phyloP scores from a whole-genome alignment of 2,113 vertebrate genomes.

The Dryoscopus gambensis region DNA sequence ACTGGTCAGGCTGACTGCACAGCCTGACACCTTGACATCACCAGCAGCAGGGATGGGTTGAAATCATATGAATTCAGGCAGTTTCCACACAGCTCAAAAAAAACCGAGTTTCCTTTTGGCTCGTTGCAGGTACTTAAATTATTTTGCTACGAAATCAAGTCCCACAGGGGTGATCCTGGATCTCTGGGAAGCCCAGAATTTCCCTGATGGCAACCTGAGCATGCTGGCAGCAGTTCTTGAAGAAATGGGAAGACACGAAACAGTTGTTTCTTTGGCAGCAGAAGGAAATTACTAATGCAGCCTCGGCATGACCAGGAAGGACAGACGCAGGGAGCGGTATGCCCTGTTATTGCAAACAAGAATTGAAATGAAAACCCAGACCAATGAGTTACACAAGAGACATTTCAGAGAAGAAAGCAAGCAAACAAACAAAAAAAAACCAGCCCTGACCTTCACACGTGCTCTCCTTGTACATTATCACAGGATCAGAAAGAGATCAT shows the following conservation, averaged over 20 bases:
- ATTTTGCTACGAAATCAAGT: conserved; percentile 95
- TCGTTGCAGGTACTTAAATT: conserved; percentile 88
- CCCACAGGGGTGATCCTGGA: conserved; percentile 93
- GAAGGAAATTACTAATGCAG: conserved; percentile 83
- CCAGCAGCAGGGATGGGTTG: conserved; percentile 33
- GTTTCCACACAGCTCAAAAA: background rate
- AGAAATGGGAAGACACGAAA: conserved; percentile 93
- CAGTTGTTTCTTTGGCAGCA: conserved; percentile 79
- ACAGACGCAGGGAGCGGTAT: conserved; percentile 20
- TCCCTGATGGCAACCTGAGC: conserved; percentile 91
- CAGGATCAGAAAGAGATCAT: conserved; percentile 68
- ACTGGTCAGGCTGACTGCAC: background rate
- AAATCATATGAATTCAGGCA: background rate
- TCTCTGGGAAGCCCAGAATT: conserved; percentile 96
- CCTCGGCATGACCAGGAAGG: conserved; percentile 19
- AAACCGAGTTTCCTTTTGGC: background rate
- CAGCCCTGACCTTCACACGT: conserved; percentile 48
- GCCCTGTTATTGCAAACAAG: background rate
- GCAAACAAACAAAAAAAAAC: background rate
- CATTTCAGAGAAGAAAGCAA: conserved; percentile 45
- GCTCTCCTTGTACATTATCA: conserved; percentile 65
- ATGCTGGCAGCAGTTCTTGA: conserved; percentile 89
- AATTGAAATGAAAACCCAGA: conserved; percentile 56
- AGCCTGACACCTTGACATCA: conserved; percentile 35
- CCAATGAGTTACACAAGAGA: conserved; percentile 63